Evolutionary conservation across 2,888 invertebrate genomes (phyloP), one percentile per base, ranked within the genome.

Genomic region (Orchesellides sinensis): DNA sequence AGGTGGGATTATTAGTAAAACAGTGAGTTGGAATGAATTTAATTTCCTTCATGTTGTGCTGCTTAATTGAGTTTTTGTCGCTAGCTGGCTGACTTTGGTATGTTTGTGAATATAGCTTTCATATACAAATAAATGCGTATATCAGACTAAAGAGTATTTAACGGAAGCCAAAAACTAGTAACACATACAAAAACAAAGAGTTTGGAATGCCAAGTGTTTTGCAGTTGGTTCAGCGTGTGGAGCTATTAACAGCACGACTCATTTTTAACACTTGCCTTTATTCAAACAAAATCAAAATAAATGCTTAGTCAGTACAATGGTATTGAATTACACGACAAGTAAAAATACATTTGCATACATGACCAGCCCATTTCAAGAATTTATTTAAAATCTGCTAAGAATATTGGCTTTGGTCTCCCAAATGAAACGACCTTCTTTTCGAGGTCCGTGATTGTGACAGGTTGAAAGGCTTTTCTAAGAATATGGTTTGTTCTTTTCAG

Each of bases 1-100:
- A 82, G 82, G 75, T 82, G 82, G 82, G 82, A 82, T 82, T 82
- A 82, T 82, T 82, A 75, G 82, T 82, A 75, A 75, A 82, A 75
- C 75, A 75, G 82, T 70, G 82, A 75, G 75, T 69, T 59, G 69
- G 70, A 82, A 82, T 82, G 82, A 77, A 75, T 82, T 82, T 82
- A 75, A 82, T 82, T 82, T 82, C 70, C 68, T 75, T 77, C 82
- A 75, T 82, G 82, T 82, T 82, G 70, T 45, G 75, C 70, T 70
- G 23, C 65, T 75, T 82, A 82, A 82, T 82, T 82, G 82, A 82
- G 82, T 82, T 82, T 82, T 82, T 82, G 82, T 75, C 82, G 82
- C 75, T 82, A 35, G 65, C 74, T 74, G n/a, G n/a, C n/a, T n/a
- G n/a, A n/a, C n/a, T n/a, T n/a, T 29, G 29, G 47, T n/a, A 40